A percentile compares a stretch with the other conserved stretches of the same genome.
phyloP scores from a whole-genome alignment of 2,888 invertebrate genomes.

The Troglohyphantes excavatus region DNA sequence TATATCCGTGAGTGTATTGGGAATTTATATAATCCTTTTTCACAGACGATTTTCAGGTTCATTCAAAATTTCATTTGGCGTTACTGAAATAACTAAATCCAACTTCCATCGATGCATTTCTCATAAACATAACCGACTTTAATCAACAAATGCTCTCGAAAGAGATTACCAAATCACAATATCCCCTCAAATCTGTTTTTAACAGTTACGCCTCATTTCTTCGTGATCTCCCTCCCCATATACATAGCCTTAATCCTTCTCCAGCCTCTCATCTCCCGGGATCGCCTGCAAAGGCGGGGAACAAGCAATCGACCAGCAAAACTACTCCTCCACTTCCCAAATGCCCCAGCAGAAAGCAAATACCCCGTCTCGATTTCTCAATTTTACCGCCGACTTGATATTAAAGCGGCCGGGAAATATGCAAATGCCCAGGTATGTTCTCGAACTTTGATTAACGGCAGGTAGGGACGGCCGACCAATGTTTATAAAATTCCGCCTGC shows the following conservation, averaged over 20 bases:
- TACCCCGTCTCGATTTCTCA: slow-evolving; percentile 45
- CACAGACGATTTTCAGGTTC: no score
- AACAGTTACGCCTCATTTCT: background rate
- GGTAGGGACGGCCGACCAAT: slow-evolving; percentile 53
- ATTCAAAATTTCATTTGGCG: no score
- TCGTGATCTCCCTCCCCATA: background rate
- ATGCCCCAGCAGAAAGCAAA: slow-evolving; percentile 9
- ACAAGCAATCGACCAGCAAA: background rate
- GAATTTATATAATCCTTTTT: no score
- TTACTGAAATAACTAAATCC: no score
- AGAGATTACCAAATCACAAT: background rate
- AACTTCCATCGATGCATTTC: no score
- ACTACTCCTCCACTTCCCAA: background rate
- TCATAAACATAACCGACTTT: background rate
- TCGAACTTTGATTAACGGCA: slow-evolving; percentile 73
- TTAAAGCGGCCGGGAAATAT: slow-evolving; percentile 65
- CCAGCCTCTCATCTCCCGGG: background rate
- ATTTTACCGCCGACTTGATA: slow-evolving; percentile 60
- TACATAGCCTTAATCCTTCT: no score
- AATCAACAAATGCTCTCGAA: background rate
- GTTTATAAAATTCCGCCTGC: slow-evolving; percentile 73
- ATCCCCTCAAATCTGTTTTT: background rate
- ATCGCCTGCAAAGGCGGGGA: no score
- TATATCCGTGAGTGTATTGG: no score
- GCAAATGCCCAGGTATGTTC: slow-evolving; percentile 63